These are phyloP conservation scores for Drosophila macrospina DNA, from an alignment of 2,888 invertebrate genomes.

Conservation along the genomic window DNA sequence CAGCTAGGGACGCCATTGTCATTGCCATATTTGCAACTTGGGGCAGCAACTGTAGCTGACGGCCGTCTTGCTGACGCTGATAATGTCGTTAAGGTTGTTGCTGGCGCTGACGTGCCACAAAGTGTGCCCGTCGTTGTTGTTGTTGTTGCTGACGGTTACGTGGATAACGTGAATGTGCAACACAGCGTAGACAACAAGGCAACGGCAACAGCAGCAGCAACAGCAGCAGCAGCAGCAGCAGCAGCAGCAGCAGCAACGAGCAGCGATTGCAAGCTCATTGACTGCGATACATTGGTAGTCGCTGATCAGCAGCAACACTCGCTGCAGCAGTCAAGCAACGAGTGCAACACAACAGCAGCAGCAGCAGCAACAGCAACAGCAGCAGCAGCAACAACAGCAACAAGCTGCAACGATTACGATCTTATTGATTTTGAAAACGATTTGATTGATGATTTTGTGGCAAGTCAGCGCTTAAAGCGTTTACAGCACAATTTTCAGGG, in stretches of 20 bases:
- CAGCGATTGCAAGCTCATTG: constrained; percentile 6
- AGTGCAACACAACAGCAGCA: constrained; percentile 29
- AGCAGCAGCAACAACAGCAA: constrained; percentile 21
- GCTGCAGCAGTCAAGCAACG: constrained; percentile 11
- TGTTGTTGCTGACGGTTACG: constrained; percentile 67
- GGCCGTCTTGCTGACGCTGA: constrained; percentile 15
- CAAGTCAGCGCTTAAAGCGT: constrained; percentile 86
- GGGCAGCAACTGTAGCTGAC: constrained; percentile 1
- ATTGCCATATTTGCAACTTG: constrained; percentile 66
- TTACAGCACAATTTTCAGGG: constrained; percentile 85
- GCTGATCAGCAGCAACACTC: constrained; percentile 25
- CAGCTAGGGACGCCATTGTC: constrained; percentile 68
- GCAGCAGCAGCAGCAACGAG: constrained; percentile 35
- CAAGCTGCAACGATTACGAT: constrained; percentile 49
- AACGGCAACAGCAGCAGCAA: constrained; percentile 15
- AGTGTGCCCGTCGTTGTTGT: constrained; percentile 55
- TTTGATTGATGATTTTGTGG: constrained; percentile 82
- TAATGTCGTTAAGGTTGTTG: constrained; percentile 55
- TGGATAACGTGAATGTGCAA: constrained; percentile 65
- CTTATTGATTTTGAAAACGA: constrained; percentile 75
- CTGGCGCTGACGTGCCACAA: constrained; percentile 43
- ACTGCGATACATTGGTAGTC: constrained; percentile 3
- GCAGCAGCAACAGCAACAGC: no score
- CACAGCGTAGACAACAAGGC: constrained; percentile 41
- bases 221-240: constrained; percentile 13